Conservation (phyloP, 2,113 vertebrate genomes). For the Hepsetus odoe region DNA sequence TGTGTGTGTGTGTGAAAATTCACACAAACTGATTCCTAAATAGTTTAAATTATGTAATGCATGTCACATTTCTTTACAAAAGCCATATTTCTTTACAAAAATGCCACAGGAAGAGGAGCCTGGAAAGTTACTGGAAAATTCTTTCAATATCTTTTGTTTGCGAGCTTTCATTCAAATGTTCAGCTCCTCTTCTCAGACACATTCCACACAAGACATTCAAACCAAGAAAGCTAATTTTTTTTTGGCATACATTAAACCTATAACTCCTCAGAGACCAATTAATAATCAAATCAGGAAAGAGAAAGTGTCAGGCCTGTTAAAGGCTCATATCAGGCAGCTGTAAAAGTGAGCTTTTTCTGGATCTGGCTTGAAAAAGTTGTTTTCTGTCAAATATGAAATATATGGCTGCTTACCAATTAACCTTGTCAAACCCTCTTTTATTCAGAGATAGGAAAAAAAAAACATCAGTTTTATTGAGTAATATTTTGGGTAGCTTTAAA, state of each 20-base stretch:
- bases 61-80: neutral
- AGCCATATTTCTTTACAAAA: neutral
- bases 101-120: neutral
- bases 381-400: conserved; percentile 8
- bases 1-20: neutral
- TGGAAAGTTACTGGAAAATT: neutral
- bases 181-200: neutral
- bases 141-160: neutral
- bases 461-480: neutral
- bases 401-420: conserved; percentile 4
- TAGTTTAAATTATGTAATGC: neutral
- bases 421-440: neutral
- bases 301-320: no score
- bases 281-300: no score
- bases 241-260: no score
- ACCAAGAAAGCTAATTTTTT: no score
- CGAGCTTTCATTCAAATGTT: neutral
- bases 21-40: neutral
- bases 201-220: no score
- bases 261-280: no score
- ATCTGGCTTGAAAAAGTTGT: no score
- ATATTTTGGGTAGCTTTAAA: neutral
- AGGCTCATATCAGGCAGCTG: no score
- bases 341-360: no score
- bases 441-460: neutral